Percentiles rank a stretch among this genome's conserved stretches.
phyloP scores from a whole-genome alignment of 2,888 invertebrate genomes.

The Norana najaformis region DNA sequence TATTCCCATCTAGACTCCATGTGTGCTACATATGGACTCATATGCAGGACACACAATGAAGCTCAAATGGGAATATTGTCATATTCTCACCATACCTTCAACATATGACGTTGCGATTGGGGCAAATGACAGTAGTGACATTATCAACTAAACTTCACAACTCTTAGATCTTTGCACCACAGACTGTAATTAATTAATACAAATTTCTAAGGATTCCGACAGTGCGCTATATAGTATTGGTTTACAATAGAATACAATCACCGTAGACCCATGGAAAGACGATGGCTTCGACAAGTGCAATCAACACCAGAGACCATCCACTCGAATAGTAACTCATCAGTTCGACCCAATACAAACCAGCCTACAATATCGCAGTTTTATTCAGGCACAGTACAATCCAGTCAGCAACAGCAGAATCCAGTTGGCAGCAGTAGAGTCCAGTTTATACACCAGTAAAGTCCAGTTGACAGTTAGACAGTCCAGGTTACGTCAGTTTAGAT shows the following conservation, averaged over 20 bases:
- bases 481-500: too few species aligned
- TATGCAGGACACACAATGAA: too few species aligned
- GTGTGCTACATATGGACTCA: too few species aligned
- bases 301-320: conserved; percentile 47
- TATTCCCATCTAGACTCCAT: too few species aligned
- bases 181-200: background rate
- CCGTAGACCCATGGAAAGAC: conserved; percentile 47
- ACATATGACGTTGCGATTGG: too few species aligned
- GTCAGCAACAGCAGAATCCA: background rate
- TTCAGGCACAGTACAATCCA: background rate
- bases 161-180: background rate
- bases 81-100: too few species aligned
- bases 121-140: too few species aligned
- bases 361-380: conserved; percentile 32
- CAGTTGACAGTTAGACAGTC: too few species aligned
- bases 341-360: conserved; percentile 47
- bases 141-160: background rate
- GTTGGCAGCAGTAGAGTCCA: background rate
- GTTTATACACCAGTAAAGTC: background rate
- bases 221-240: too few species aligned
- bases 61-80: too few species aligned
- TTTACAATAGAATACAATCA: conserved; percentile 20
- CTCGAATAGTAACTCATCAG: conserved; percentile 46
- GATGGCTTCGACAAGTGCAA: conserved; percentile 44
- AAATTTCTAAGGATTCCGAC: background rate